phyloP scores from a whole-genome alignment of 2,797 vertebrate genomes.

The Smutsia temminckii region DNA sequence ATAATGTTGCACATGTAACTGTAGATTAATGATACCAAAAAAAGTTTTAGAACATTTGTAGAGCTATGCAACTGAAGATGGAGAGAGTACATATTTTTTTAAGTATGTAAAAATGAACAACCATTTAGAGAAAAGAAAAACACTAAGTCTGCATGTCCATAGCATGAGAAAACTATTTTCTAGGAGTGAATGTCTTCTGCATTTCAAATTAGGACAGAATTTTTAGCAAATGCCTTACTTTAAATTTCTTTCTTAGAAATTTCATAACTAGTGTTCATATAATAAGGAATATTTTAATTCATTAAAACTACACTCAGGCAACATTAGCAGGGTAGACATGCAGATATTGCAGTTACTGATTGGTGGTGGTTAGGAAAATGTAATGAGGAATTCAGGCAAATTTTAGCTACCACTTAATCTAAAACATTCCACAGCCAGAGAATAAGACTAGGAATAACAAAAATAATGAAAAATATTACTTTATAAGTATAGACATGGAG shows the following conservation, averaged over 20 bases:
- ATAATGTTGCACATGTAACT: too few species aligned
- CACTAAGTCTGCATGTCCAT: neutral
- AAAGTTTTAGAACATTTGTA: neutral
- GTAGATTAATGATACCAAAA: too few species aligned
- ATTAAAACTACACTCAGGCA: neutral
- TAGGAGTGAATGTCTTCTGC: neutral
- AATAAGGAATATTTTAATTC: neutral
- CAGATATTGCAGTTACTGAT: neutral
- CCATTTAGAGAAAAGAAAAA: constrained; percentile 28
- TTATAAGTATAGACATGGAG: neutral
- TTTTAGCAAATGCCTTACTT: constrained; percentile 10
- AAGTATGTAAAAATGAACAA: neutral
- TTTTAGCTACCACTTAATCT: neutral
- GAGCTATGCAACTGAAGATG: neutral
- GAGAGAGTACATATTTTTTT: neutral
- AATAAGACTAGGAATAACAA: constrained; percentile 14
- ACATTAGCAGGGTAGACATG: neutral
- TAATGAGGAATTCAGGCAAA: neutral
- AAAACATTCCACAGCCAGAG: neutral
- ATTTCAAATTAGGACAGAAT: neutral
- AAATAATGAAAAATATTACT: neutral
- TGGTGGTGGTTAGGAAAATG: constrained; percentile 6
- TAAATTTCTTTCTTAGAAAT: constrained; percentile 20
- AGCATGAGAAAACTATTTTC: constrained; percentile 1
- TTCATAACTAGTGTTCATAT: neutral